A percentile compares a stretch with the other conserved stretches of the same genome.
Evolutionary conservation across 2,888 invertebrate genomes (phyloP).

Genomic region (Galeruca laticollis): DNA sequence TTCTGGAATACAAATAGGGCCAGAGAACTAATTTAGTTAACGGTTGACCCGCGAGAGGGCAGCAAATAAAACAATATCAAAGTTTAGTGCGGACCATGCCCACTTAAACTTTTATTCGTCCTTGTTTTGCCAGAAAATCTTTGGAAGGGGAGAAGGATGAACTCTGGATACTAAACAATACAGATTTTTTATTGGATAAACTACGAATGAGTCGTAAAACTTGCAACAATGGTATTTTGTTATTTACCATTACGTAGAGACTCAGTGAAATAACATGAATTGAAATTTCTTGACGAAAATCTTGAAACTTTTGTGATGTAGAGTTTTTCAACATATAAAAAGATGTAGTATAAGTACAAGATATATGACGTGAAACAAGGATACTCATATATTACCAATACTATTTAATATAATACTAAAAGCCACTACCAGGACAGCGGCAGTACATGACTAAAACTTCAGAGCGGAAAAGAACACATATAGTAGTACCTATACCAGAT

Average conservation of each 20-base stretch:
- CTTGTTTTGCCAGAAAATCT: constrained; percentile 17
- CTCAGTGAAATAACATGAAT: no score
- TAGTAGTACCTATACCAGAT: no score
- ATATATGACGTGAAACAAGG: no score
- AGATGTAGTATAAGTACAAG: no score
- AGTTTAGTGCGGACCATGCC: constrained; percentile 63
- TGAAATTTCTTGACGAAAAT: no score
- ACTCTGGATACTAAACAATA: constrained; percentile 15
- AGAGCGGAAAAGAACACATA: no score
- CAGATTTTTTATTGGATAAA: constrained; percentile 22
- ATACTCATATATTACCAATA: no score
- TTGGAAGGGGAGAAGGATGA: background rate
- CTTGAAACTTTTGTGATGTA: no score
- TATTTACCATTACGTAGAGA: background rate
- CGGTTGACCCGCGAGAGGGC: constrained; percentile 65
- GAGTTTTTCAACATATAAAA: no score
- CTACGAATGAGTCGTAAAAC: constrained; percentile 3
- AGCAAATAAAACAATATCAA: constrained; percentile 68
- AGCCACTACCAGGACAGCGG: no score
- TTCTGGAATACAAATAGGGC: constrained; percentile 67
- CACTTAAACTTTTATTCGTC: constrained; percentile 59
- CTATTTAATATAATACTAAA: no score
- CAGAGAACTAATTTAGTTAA: constrained; percentile 66
- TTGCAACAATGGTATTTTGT: background rate
- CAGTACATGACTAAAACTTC: no score